phyloP scores from a whole-genome alignment of 1,140 invertebrate genomes.

The Hylyphantes graminicola region DNA sequence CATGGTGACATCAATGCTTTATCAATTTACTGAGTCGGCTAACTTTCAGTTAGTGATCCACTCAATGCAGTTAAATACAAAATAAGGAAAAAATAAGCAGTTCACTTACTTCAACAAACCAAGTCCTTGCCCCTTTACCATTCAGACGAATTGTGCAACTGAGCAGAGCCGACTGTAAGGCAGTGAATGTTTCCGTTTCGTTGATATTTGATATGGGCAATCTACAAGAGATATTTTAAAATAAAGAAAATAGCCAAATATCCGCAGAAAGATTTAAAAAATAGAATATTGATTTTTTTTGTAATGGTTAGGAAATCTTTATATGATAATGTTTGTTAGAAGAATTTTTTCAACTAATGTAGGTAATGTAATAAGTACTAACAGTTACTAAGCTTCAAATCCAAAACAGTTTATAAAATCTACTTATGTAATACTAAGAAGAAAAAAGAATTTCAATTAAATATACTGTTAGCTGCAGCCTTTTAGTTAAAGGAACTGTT shows the following conservation, averaged over 20 bases:
- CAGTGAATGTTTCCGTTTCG: conserved; percentile 71
- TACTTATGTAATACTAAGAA: too few species aligned
- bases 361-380: too few species aligned
- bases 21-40: not conserved
- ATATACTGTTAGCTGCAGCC: too few species aligned
- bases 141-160: conserved; percentile 87
- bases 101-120: conserved; percentile 79
- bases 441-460: too few species aligned
- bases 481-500: too few species aligned
- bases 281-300: too few species aligned
- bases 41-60: not conserved
- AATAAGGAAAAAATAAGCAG: not conserved
- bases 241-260: not conserved
- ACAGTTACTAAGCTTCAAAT: too few species aligned
- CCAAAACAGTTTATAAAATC: too few species aligned
- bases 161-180: conserved; percentile 80
- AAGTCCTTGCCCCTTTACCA: conserved; percentile 79
- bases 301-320: too few species aligned
- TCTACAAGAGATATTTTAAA: conserved; percentile 20
- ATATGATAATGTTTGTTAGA: too few species aligned
- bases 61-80: not conserved
- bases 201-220: conserved; percentile 61
- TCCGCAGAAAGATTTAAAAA: not conserved
- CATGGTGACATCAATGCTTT: not conserved
- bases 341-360: too few species aligned